Percentiles rank a stretch among this genome's conserved stretches.
Conservation (phyloP, 2,888 invertebrate genomes). For the Willowsia nigromaculata region DNA sequence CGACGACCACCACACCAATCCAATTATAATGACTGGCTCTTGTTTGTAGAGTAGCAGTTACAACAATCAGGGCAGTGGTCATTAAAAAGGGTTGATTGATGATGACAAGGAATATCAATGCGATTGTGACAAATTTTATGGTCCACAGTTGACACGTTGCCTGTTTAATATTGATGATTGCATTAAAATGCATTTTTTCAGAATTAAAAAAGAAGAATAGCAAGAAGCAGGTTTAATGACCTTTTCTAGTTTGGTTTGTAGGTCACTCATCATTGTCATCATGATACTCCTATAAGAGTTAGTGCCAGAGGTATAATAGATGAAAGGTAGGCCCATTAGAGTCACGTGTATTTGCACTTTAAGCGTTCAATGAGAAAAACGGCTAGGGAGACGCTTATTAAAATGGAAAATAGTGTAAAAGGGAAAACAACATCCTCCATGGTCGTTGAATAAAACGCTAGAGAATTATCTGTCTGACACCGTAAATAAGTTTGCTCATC, state of each 20-base stretch:
- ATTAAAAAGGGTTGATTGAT: conserved; percentile 52
- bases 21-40: conserved; percentile 23
- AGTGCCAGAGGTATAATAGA: too few species aligned
- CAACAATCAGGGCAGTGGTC: conserved; percentile 30
- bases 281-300: too few species aligned
- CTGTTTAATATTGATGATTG: conserved; percentile 36
- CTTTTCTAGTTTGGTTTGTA: conserved; percentile 29
- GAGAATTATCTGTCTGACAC: neutral
- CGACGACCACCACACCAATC: conserved; percentile 1
- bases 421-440: conserved; percentile 18
- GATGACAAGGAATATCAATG: conserved; percentile 55
- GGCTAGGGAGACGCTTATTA: neutral
- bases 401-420: neutral
- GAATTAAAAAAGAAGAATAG: neutral
- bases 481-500: neutral
- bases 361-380: conserved; percentile 22
- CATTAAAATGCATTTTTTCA: conserved; percentile 13
- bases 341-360: neutral
- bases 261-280: conserved; percentile 25
- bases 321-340: neutral
- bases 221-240: conserved; percentile 21
- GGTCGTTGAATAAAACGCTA: neutral
- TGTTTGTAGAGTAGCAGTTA: conserved; percentile 2
- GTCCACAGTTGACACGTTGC: conserved; percentile 54
- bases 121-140: conserved; percentile 69